Base-by-base conservation (phyloP, 2,113 vertebrate genomes). In the Prinia subflava region DNA sequence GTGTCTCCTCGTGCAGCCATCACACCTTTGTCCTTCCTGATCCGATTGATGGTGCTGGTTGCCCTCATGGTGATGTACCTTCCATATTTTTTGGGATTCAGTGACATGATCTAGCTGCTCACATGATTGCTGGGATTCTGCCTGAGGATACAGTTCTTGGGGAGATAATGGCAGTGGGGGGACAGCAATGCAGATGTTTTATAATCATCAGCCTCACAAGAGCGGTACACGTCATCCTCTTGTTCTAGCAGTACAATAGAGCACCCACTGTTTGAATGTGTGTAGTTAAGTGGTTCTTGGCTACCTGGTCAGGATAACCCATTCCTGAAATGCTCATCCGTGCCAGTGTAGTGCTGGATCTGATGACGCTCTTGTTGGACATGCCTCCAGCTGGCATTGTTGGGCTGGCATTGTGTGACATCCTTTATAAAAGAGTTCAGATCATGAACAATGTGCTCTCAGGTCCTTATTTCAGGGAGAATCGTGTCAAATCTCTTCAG, bases 1-100 rank as follows among this genome's bases (percentile, higher is more conserved):
- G 12, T 52, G 50, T 69, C 46, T 63, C 30, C 5, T 59, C 20
- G 39, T 15, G 52, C 20, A 22, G 10, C 21, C 8, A 4, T 37
- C 17, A 15, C 1, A 14, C n/a, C 28, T 59, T 39, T 23, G 3
- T 59, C 49, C 39, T 35, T 59, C 49, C 39, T 35, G 41, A 21
- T n/a, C 44, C 30, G 33, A 11, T 1, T 64, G 49, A 49, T 0
- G 0, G 28, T 52, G 37, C 41, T 47, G 6, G 15, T 12, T 70
- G 25, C 65, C 60, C n/a, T 24, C 25, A 2, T 9, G 56, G 31
- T 27, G 35, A 57, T 0, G 0, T 28, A 17, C 0, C 0, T 31
- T 35, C 33, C 0, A 1, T 27, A 6, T 5, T 30, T 87, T 77
- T 47, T 3, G 39, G 19, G 37, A 37, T 78, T 63, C 70, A 39